Percentiles rank a stretch among this genome's conserved stretches.
These are phyloP conservation scores for Sylvietta virens DNA, from an alignment of 2,113 vertebrate species.

Conservation along the genomic window DNA sequence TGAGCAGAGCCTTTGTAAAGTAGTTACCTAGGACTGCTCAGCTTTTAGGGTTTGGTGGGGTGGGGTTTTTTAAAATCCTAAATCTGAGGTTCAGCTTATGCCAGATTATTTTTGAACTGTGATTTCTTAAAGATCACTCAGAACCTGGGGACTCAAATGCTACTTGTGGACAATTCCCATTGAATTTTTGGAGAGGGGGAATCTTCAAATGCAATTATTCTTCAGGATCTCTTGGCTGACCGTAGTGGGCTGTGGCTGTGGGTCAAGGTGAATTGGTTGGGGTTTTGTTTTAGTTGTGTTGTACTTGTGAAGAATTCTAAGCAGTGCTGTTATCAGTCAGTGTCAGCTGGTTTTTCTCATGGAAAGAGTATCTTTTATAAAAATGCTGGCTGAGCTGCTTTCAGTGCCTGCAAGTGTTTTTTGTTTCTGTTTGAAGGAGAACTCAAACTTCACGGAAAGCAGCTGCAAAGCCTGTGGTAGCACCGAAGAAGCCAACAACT, in stretches of 20 bases:
- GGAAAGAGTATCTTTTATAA: neutral
- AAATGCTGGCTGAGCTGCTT: neutral
- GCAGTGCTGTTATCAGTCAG: neutral
- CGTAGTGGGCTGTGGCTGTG: neutral
- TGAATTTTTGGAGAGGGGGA: neutral
- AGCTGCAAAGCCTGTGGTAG: constrained; percentile 86
- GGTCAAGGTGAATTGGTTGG: neutral
- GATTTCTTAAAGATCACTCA: neutral
- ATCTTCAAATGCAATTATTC: neutral
- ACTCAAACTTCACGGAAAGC: constrained; percentile 75
- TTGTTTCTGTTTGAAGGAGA: constrained; percentile 72
- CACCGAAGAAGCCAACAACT: constrained; percentile 70
- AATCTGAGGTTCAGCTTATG: neutral
- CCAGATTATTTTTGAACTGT: neutral
- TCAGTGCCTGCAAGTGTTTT: neutral
- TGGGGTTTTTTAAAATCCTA: neutral
- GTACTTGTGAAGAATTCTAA: neutral
- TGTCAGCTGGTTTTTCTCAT: neutral
- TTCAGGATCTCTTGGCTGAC: neutral
- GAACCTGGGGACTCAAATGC: neutral
- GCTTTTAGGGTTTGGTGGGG: neutral
- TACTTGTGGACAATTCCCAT: neutral
- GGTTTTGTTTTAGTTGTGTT: neutral
- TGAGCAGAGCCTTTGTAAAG: neutral
- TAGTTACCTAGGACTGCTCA: neutral